These are phyloP conservation scores for Hystrix cristata DNA, from an alignment of 2,113 vertebrate species.

Conservation along the genomic window DNA sequence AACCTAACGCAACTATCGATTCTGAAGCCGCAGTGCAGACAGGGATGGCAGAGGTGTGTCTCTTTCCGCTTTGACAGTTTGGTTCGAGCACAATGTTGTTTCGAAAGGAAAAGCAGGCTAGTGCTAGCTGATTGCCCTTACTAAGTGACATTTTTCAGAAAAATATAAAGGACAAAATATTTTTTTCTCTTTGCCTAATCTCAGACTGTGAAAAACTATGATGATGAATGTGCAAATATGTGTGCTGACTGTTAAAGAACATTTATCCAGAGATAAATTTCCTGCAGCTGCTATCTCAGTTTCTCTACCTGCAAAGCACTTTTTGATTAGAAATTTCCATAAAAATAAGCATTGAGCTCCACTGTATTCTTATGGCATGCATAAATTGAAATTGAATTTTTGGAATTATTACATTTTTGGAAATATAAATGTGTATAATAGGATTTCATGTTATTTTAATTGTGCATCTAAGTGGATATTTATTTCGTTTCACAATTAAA, in stretches of 20 bases:
- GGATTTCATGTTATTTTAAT: slow-evolving; percentile 24
- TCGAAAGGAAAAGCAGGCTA: neutral
- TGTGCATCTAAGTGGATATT: slow-evolving; percentile 6
- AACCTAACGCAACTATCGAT: neutral
- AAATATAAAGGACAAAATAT: slow-evolving; percentile 10
- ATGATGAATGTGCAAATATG: neutral
- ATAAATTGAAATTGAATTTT: neutral
- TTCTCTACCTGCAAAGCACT: neutral
- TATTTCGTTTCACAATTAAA: neutral
- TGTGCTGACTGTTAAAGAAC: neutral
- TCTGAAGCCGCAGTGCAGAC: neutral
- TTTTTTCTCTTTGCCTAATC: neutral
- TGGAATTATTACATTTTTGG: neutral
- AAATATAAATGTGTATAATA: slow-evolving; percentile 53
- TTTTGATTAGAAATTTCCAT: neutral
- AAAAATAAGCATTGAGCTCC: neutral
- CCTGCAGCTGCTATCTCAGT: neutral
- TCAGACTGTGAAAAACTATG: neutral
- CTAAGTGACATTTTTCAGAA: neutral
- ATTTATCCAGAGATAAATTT: neutral
- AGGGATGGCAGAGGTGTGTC: neutral
- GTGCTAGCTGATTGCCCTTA: neutral
- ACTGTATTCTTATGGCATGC: neutral
- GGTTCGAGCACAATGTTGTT: neutral
- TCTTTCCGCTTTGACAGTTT: neutral